These are phyloP conservation scores for Pipistrellus pygmaeus DNA, from an alignment of 2,797 vertebrate genomes.

Conservation along the genomic window DNA sequence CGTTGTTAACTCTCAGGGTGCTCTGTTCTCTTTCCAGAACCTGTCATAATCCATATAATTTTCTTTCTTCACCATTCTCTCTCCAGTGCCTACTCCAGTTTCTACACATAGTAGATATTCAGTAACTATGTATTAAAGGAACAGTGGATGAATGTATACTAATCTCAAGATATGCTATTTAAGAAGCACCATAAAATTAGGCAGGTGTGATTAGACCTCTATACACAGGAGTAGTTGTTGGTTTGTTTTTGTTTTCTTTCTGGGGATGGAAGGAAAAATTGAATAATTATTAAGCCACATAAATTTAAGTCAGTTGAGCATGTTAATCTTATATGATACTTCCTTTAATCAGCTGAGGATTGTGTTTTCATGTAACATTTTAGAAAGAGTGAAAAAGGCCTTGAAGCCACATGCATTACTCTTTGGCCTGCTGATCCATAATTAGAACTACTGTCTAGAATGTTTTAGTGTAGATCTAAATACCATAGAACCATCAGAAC, in stretches of 20 bases:
- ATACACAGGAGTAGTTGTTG: neutral
- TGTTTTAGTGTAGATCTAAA: slow-evolving; percentile 4
- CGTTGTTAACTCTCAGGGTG: neutral
- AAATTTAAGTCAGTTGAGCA: slow-evolving; percentile 57
- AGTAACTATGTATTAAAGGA: neutral
- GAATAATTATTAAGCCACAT: slow-evolving; percentile 13
- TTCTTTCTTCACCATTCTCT: neutral
- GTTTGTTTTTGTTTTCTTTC: slow-evolving; percentile 58
- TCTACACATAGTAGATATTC: neutral
- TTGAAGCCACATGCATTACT: neutral
- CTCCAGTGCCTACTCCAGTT: neutral
- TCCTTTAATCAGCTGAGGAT: slow-evolving; percentile 26
- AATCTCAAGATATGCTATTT: neutral
- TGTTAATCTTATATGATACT: slow-evolving; percentile 52
- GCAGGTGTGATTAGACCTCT: neutral
- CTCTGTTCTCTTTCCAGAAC: neutral
- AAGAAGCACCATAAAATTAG: neutral
- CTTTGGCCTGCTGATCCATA: slow-evolving; percentile 19
- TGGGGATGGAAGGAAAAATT: slow-evolving; percentile 23
- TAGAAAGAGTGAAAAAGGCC: slow-evolving; percentile 54
- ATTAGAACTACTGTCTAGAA: slow-evolving; percentile 24
- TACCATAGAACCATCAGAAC: neutral
- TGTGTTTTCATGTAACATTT: slow-evolving; percentile 54
- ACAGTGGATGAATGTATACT: neutral
- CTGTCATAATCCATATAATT: neutral